These are phyloP conservation scores for Macrobrachium nipponense DNA, from an alignment of 1,140 invertebrate genomes.

Conservation along the genomic window DNA sequence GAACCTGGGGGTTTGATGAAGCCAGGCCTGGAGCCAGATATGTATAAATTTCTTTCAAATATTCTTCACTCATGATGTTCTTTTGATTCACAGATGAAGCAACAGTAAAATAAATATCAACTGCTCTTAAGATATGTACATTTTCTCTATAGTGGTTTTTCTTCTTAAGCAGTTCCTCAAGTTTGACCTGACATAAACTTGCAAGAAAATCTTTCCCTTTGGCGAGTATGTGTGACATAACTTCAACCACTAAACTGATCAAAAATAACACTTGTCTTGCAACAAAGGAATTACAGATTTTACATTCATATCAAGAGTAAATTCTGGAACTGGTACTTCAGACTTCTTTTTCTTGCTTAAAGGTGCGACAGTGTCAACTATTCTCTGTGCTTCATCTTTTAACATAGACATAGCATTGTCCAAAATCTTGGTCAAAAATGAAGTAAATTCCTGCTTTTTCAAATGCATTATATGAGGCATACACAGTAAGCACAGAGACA, in stretches of 20 bases:
- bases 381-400: constrained; percentile 4
- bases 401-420: constrained; percentile 23
- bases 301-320: constrained; percentile 49
- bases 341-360: constrained; percentile 19
- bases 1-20: constrained; percentile 77
- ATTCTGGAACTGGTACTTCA: background rate
- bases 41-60: constrained; percentile 72
- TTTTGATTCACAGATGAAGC: constrained; percentile 55
- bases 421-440: constrained; percentile 47
- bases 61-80: constrained; percentile 65
- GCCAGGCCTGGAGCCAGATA: constrained; percentile 73
- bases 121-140: constrained; percentile 64
- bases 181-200: constrained; percentile 51
- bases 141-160: constrained; percentile 61
- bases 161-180: constrained; percentile 65
- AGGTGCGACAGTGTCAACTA: constrained; percentile 8
- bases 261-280: constrained; percentile 70
- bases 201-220: constrained; percentile 69
- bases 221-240: constrained; percentile 72
- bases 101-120: constrained; percentile 66
- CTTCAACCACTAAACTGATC: constrained; percentile 72
- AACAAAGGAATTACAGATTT: constrained; percentile 64
- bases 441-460: constrained; percentile 62
- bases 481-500: constrained; percentile 73
- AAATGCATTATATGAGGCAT: constrained; percentile 73